Conservation (phyloP, 92 coral and sea anemone genomes). For the Pocillopora meandrina region DNA sequence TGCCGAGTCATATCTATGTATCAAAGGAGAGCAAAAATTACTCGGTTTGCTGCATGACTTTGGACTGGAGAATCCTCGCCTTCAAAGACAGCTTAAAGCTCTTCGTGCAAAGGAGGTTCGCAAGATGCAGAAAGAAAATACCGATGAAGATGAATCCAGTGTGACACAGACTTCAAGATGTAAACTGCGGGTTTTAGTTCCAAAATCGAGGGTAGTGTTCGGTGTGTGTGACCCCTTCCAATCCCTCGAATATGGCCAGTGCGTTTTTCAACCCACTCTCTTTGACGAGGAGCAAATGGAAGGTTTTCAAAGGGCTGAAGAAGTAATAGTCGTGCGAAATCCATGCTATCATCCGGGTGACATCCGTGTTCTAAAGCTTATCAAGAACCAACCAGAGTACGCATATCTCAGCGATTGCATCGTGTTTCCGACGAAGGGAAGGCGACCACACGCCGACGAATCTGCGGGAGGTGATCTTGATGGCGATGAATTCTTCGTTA, state of each 20-base stretch:
- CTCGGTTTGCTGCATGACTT: slow-evolving; percentile 51
- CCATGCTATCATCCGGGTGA: slow-evolving; percentile 95
- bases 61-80: slow-evolving; percentile 42
- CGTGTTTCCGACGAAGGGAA: slow-evolving; percentile 84
- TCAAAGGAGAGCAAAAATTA: slow-evolving; percentile 59
- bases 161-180: slow-evolving; percentile 19
- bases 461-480: slow-evolving; percentile 91
- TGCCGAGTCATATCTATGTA: slow-evolving; percentile 72
- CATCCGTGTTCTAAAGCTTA: slow-evolving; percentile 77
- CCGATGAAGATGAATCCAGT: slow-evolving; percentile 28
- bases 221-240: slow-evolving; percentile 95
- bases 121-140: slow-evolving; percentile 62
- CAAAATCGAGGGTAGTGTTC: slow-evolving; percentile 85
- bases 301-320: slow-evolving; percentile 45
- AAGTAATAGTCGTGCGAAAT: slow-evolving; percentile 74
- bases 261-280: slow-evolving; percentile 90
- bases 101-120: slow-evolving; percentile 57
- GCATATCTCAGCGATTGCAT: slow-evolving; percentile 86
- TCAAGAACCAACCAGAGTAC: slow-evolving; percentile 56
- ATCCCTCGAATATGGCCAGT: slow-evolving; percentile 77
- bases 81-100: slow-evolving; percentile 51
- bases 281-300: slow-evolving; percentile 60
- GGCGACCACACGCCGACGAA: slow-evolving; percentile 95
- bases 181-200: slow-evolving; percentile 81
- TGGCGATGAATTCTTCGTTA: slow-evolving; percentile 91